These are phyloP conservation scores for Excalfactoria chinensis DNA, from an alignment of 2,113 vertebrate genomes.

Conservation along the genomic window DNA sequence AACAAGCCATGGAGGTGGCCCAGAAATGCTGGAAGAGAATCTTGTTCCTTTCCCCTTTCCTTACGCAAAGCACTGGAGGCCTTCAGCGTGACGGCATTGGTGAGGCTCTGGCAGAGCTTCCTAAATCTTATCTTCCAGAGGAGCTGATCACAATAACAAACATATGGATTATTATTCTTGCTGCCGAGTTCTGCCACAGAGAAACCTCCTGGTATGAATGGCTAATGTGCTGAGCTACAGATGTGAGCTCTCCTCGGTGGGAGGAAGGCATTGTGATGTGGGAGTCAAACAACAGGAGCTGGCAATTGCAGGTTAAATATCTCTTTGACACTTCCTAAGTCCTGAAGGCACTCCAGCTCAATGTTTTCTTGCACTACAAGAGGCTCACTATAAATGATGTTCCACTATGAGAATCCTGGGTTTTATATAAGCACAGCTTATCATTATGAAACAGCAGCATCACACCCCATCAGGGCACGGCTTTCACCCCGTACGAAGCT, in stretches of 20 bases:
- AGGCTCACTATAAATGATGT: neutral
- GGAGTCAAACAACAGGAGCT: neutral
- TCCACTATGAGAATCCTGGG: neutral
- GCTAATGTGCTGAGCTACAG: constrained; percentile 46
- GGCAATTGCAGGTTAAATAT: neutral
- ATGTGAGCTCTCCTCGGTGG: neutral
- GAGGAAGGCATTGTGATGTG: neutral
- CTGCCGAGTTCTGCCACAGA: constrained; percentile 32
- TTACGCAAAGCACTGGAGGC: neutral
- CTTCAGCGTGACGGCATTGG: neutral
- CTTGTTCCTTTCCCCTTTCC: neutral
- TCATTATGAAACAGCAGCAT: neutral
- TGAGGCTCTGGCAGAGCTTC: neutral
- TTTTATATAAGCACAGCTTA: neutral
- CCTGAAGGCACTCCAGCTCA: neutral
- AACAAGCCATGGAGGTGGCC: neutral
- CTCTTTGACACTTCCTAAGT: neutral
- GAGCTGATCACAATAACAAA: constrained; percentile 45
- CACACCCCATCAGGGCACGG: neutral
- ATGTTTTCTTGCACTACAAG: neutral
- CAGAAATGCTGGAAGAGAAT: neutral
- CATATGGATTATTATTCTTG: constrained; percentile 50
- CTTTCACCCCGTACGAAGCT: constrained; percentile 6
- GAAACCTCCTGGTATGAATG: constrained; percentile 18
- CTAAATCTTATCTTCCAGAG: constrained; percentile 16